Evolutionary conservation across 2,797 vertebrate species (phyloP).

Genomic region (Uromys caudimaculatus): DNA sequence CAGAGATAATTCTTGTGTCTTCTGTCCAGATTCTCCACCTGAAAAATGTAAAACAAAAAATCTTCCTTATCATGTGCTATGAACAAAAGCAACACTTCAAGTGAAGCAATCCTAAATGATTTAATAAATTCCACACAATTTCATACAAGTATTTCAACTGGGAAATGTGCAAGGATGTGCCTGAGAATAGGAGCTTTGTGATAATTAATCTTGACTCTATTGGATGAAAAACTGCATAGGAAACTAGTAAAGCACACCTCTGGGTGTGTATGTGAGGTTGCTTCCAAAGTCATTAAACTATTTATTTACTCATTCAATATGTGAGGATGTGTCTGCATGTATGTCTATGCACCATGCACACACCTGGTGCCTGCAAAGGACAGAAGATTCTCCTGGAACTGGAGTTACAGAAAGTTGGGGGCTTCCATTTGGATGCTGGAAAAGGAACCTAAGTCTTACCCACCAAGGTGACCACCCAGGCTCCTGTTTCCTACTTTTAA

Average conservation of each 20-base stretch:
- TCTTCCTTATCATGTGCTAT: slow-evolving; percentile 4
- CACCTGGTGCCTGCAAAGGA: neutral
- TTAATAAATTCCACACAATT: neutral
- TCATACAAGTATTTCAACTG: neutral
- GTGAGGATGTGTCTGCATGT: neutral
- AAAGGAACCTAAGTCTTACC: too few relatives aligned
- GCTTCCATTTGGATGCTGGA: neutral
- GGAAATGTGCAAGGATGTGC: neutral
- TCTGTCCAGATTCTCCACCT: slow-evolving; percentile 53
- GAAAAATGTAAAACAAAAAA: slow-evolving; percentile 46
- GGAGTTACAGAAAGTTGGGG: neutral
- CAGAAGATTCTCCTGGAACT: neutral
- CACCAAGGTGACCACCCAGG: neutral
- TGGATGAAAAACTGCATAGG: neutral
- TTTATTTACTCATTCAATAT: neutral
- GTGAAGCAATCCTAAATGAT: neutral
- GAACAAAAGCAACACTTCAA: slow-evolving; percentile 25
- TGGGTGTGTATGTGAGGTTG: neutral
- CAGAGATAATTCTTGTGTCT: slow-evolving; percentile 35
- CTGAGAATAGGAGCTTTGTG: neutral
- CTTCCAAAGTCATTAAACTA: neutral
- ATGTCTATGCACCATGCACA: neutral
- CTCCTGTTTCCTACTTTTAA: neutral
- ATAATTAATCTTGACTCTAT: neutral
- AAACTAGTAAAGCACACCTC: neutral